Conservation (phyloP, 1,140 invertebrate species). For the Leptinotarsa lineolata region DNA sequence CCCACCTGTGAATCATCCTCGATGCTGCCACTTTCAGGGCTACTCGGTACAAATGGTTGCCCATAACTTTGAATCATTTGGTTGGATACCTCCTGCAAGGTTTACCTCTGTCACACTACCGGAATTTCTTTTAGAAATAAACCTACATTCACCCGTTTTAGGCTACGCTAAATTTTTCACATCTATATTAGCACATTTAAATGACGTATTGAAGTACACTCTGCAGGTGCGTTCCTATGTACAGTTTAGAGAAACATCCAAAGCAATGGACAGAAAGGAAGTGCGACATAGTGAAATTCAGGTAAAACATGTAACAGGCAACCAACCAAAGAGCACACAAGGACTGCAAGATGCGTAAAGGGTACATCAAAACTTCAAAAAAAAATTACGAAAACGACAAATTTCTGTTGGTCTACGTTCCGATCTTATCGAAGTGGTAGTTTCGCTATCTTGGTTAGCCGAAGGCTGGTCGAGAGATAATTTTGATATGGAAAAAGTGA, state of each 20-base stretch:
- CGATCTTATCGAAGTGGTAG: too few relatives aligned
- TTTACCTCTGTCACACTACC: conserved; percentile 42
- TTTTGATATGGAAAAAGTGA: too few relatives aligned
- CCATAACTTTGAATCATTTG: conserved; percentile 53
- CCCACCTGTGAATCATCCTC: conserved; percentile 48
- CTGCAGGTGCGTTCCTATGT: conserved; percentile 38
- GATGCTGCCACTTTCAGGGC: conserved; percentile 49
- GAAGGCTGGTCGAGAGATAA: too few relatives aligned
- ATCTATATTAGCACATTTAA: conserved; percentile 19
- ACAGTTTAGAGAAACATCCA: conserved; percentile 47
- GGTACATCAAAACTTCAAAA: not conserved
- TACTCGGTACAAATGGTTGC: conserved; percentile 45
- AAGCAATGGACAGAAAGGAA: conserved; percentile 44
- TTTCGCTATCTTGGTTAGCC: too few relatives aligned
- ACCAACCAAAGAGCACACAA: conserved; percentile 50
- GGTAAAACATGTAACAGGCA: conserved; percentile 49
- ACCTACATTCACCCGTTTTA: not conserved
- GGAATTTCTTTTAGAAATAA: conserved; percentile 6
- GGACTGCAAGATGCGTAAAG: conserved; percentile 43
- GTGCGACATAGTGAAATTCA: conserved; percentile 44
- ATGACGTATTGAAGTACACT: not conserved
- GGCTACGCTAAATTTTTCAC: conserved; percentile 23
- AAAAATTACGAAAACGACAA: not conserved
- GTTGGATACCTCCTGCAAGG: conserved; percentile 56
- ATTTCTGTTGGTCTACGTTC: too few relatives aligned